These are phyloP conservation scores for Acanthaster planci DNA, from an alignment of 35 echinoderm and acorn worm species.

Conservation along the genomic window DNA sequence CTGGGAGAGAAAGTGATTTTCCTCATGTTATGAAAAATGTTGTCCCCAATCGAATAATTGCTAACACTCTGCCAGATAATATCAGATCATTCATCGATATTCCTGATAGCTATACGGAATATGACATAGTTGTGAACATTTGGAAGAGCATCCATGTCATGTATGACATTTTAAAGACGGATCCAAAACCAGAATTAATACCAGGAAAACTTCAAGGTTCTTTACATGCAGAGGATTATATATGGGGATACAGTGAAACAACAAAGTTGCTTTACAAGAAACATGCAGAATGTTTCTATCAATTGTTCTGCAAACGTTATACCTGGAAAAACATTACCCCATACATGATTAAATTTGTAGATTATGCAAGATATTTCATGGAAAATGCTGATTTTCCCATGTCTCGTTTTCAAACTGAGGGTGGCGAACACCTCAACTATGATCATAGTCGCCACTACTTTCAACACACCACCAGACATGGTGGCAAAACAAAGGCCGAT, in stretches of 20 bases:
- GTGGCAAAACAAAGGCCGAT: conserved; percentile 55
- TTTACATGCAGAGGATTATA: too few species aligned
- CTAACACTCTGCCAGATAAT: not conserved
- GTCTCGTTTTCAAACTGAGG: conserved; percentile 63
- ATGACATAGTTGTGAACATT: too few species aligned
- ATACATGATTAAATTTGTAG: conserved; percentile 85
- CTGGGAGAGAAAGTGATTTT: conserved; percentile 16
- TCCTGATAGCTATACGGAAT: too few species aligned
- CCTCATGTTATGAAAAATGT: conserved; percentile 58
- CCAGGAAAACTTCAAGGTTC: too few species aligned
- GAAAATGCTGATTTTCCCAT: conserved; percentile 30
- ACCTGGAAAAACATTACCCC: conserved; percentile 57
- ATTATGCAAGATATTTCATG: conserved; percentile 58
- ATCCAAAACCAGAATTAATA: too few species aligned
- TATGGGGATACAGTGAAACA: conserved; percentile 52
- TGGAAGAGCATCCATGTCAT: too few species aligned
- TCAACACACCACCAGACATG: conserved; percentile 78
- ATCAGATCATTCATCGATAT: not conserved
- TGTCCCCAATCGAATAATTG: not conserved
- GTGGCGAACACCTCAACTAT: conserved; percentile 76
- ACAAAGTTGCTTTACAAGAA: conserved; percentile 20
- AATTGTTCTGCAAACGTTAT: conserved; percentile 47
- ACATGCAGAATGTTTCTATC: conserved; percentile 68
- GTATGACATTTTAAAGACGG: too few species aligned
- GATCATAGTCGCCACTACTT: conserved; percentile 56